Evolutionary conservation across 2,113 vertebrate species (phyloP).

Genomic region (Onychorhynchus coronatus): DNA sequence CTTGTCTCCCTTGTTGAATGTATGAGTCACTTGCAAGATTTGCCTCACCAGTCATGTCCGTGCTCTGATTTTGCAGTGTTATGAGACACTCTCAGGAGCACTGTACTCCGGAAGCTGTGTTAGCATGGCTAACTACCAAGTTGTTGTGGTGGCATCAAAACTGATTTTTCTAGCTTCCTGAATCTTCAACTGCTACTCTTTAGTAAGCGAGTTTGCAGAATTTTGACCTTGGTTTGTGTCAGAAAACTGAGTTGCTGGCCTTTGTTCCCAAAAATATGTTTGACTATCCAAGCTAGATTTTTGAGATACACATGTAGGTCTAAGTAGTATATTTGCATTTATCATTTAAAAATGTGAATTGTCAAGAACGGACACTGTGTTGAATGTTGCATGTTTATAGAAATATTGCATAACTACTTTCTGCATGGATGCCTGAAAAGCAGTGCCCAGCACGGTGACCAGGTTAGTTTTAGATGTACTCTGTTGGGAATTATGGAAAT

Average conservation of each 20-base stretch:
- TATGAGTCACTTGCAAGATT: background rate
- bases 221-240: background rate
- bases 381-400: background rate
- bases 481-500: background rate
- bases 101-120: background rate
- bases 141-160: background rate
- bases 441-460: fast-evolving
- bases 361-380: background rate
- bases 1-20: background rate
- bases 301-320: fast-evolving
- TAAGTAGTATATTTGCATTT: background rate
- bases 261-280: background rate
- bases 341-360: background rate
- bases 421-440: background rate
- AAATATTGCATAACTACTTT: background rate
- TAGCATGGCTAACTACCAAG: background rate
- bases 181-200: background rate
- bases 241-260: background rate
- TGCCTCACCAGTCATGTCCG: background rate
- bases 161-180: background rate
- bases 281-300: background rate
- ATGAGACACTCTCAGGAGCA: background rate
- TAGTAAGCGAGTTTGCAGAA: fast-evolving
- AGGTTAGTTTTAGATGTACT: background rate
- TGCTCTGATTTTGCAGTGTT: background rate